Percentiles rank a stretch among this genome's conserved stretches.
Evolutionary conservation across 2,888 invertebrate species (phyloP).

Genomic region (Slavum lentiscoides): DNA sequence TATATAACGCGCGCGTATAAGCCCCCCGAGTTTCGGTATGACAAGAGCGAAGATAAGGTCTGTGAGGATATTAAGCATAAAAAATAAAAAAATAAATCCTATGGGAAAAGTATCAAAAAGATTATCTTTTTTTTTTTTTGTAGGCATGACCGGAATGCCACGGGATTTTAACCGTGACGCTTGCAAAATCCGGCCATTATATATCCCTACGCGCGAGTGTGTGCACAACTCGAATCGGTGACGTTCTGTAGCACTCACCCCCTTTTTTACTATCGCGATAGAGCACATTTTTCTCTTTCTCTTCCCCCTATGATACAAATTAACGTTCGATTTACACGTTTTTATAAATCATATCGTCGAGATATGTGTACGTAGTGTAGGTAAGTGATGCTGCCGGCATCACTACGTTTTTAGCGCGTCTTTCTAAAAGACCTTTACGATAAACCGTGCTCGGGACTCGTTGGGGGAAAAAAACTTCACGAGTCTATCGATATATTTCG

Average conservation of each 20-base stretch:
- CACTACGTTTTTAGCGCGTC: too few relatives aligned
- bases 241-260: not conserved
- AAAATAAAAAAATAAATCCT: not conserved
- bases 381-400: too few relatives aligned
- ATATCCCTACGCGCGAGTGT: not conserved
- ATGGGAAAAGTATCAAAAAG: constrained; percentile 23
- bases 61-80: not conserved
- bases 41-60: not conserved
- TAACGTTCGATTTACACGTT: not conserved
- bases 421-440: too few relatives aligned
- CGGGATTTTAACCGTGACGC: not conserved
- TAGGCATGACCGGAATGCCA: constrained; percentile 23
- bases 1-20: too few relatives aligned
- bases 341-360: too few relatives aligned
- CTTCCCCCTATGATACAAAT: not conserved
- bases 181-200: not conserved
- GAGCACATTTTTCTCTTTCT: not conserved
- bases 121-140: not conserved
- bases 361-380: too few relatives aligned
- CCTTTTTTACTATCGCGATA: not conserved
- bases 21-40: not conserved
- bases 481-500: too few relatives aligned
- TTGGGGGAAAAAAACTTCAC: too few relatives aligned
- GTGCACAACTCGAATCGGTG: not conserved
- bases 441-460: too few relatives aligned